Evolutionary conservation across 37 sponge, comb jelly and placozoan species (phyloP).

Genomic region (Lycopodina hypogea): DNA sequence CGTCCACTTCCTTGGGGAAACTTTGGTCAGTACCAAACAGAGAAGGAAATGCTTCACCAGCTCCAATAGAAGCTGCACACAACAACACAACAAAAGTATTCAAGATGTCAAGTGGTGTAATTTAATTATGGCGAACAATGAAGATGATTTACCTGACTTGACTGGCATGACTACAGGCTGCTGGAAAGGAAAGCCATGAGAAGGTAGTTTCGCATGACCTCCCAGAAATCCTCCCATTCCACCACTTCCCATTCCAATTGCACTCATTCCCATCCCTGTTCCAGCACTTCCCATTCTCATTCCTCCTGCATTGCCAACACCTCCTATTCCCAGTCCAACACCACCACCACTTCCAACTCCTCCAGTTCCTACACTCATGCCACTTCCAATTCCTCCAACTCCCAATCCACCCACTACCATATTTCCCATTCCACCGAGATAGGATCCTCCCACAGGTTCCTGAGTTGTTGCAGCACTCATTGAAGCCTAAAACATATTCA

Average conservation of each 20-base stretch:
- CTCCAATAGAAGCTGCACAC: neutral
- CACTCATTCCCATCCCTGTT: neutral
- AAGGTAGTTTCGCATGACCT: neutral
- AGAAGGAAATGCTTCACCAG: neutral
- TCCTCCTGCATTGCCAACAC: neutral
- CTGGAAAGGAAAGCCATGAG: neutral
- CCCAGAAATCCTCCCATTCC: neutral
- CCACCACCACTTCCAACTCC: constrained; percentile 10
- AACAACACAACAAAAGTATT: neutral
- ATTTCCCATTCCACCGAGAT: neutral
- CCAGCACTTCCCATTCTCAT: neutral
- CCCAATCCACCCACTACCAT: neutral
- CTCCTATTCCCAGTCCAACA: neutral
- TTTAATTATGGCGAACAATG: neutral
- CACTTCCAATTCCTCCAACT: neutral
- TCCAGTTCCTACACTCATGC: neutral
- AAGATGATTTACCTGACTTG: neutral
- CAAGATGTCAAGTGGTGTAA: neutral
- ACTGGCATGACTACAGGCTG: neutral
- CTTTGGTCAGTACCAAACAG: constrained; percentile 36
- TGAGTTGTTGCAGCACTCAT: too few species aligned
- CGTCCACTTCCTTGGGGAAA: constrained; percentile 88
- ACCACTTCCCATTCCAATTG: neutral
- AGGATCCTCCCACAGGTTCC: neutral
- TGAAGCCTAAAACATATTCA: too few species aligned